phyloP scores from a whole-genome alignment of 2,113 vertebrate species.

The Silurus glanis region DNA sequence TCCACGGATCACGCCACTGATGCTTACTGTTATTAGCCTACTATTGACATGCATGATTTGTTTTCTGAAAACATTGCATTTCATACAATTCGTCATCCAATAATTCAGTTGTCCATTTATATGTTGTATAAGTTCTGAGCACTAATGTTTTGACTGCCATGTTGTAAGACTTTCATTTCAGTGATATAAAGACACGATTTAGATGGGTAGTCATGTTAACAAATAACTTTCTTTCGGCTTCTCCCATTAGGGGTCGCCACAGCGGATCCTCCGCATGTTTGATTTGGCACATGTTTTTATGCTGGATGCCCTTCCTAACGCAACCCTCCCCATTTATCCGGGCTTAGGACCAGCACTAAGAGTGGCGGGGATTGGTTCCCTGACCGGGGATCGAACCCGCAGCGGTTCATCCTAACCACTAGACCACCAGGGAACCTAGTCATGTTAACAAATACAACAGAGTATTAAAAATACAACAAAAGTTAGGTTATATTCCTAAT shows the following conservation, averaged over 20 bases:
- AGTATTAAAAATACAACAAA: not conserved
- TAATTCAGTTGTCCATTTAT: not conserved
- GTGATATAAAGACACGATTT: not conserved
- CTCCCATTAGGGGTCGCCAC: too few relatives aligned
- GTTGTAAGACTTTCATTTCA: not conserved
- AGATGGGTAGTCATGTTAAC: not conserved
- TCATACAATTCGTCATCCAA: not conserved
- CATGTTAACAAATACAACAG: too few relatives aligned
- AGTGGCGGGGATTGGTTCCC: too few relatives aligned
- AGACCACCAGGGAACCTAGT: too few relatives aligned
- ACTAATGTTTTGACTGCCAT: not conserved
- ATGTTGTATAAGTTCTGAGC: not conserved
- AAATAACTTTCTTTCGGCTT: too few relatives aligned
- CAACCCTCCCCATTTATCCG: too few relatives aligned
- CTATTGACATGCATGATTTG: not conserved
- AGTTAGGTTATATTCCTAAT: not conserved
- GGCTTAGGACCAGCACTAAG: too few relatives aligned
- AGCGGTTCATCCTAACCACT: too few relatives aligned
- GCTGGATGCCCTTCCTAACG: too few relatives aligned
- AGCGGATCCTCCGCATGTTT: too few relatives aligned
- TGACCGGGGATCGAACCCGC: too few relatives aligned
- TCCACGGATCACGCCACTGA: not conserved
- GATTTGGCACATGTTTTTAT: too few relatives aligned
- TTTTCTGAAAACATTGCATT: not conserved
- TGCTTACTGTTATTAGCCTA: slow-evolving; percentile 15